phyloP scores from a whole-genome alignment of 2,888 invertebrate genomes.

The Graphium colonna region DNA sequence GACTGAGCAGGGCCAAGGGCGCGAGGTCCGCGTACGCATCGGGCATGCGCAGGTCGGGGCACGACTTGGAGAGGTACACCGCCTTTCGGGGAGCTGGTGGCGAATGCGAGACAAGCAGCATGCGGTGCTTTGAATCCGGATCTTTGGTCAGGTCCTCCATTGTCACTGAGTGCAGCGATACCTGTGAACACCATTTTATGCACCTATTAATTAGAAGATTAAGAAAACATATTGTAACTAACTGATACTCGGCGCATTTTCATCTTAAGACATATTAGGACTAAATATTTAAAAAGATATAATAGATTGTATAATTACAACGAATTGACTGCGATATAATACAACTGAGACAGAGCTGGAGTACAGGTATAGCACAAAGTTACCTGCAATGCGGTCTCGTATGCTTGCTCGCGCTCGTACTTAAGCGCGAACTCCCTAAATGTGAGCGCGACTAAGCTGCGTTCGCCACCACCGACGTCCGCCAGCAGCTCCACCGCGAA shows the following conservation, averaged over 20 bases:
- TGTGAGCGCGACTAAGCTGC: constrained; percentile 90
- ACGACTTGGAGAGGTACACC: constrained; percentile 87
- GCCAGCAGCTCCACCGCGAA: constrained; percentile 88
- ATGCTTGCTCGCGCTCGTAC: constrained; percentile 83
- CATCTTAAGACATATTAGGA: too few species aligned
- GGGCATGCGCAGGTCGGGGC: constrained; percentile 83
- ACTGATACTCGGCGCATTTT: too few species aligned
- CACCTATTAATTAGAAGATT: too few species aligned
- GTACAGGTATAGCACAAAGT: too few species aligned
- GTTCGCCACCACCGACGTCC: constrained; percentile 83
- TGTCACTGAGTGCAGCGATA: constrained; percentile 90
- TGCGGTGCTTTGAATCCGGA: constrained; percentile 88
- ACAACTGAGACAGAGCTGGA: too few species aligned
- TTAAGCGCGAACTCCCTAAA: constrained; percentile 90
- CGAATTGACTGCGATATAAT: too few species aligned
- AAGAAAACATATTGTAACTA: too few species aligned
- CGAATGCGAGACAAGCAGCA: constrained; percentile 88
- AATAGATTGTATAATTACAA: too few species aligned
- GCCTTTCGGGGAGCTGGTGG: constrained; percentile 67
- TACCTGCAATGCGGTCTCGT: constrained; percentile 86
- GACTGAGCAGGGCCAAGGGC: constrained; percentile 27
- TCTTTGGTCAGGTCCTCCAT: constrained; percentile 94
- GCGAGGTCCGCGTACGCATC: constrained; percentile 31
- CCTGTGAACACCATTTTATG: too few species aligned
- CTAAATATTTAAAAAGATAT: too few species aligned